phyloP scores from a whole-genome alignment of 2,888 invertebrate species.

The Galeopsomyia nigrocyanea region DNA sequence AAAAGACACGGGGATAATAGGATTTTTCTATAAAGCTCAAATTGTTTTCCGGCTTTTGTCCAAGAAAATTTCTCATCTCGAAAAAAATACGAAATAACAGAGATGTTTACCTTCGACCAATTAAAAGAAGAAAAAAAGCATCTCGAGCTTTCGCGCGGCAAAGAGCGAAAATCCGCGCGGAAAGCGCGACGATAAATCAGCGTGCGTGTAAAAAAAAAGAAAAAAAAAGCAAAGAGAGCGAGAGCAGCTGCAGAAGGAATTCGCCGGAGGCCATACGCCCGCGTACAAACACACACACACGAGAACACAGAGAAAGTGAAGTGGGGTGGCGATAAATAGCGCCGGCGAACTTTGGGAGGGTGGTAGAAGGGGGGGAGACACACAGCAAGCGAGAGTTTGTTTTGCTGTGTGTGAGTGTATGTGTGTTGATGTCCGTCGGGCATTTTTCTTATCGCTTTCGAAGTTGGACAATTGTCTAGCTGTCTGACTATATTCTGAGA shows the following conservation, averaged over 20 bases:
- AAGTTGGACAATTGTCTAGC: no score
- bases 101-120: no score
- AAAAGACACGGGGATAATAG: no score
- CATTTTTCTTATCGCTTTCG: no score
- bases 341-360: slow-evolving; percentile 48
- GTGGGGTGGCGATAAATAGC: slow-evolving; percentile 66
- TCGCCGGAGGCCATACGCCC: slow-evolving; percentile 54
- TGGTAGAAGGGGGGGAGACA: slow-evolving; percentile 46
- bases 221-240: slow-evolving; percentile 7
- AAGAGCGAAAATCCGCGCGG: slow-evolving; percentile 2
- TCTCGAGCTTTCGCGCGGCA: slow-evolving; percentile 5
- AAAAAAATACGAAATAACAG: no score
- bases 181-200: slow-evolving; percentile 33
- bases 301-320: no score
- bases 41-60: no score
- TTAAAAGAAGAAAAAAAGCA: not conserved
- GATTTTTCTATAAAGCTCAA: no score
- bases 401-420: slow-evolving; percentile 37
- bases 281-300: slow-evolving; percentile 54
- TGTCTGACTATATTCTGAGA: no score
- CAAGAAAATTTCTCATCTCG: no score
- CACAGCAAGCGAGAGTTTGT: slow-evolving; percentile 12
- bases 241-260: slow-evolving; percentile 41
- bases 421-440: no score
- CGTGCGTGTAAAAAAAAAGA: slow-evolving; percentile 17